phyloP scores from a whole-genome alignment of 1,140 invertebrate genomes.

The Macrobrachium nipponense region DNA sequence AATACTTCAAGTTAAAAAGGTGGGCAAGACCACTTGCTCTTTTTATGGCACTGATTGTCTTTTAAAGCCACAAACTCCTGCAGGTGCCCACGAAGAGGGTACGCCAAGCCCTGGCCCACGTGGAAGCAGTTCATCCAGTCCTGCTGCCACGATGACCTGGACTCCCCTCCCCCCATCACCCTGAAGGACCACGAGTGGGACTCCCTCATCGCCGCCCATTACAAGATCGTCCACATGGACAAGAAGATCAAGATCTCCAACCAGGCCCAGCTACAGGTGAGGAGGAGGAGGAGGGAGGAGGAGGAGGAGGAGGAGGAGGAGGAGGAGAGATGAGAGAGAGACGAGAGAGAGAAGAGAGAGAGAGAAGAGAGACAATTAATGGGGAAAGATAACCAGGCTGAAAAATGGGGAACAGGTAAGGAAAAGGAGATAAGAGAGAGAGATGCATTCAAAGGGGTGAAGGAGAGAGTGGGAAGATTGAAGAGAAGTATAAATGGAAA shows the following conservation, averaged over 20 bases:
- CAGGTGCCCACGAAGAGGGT: conserved; percentile 57
- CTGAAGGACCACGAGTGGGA: conserved; percentile 65
- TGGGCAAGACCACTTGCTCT: too few species aligned
- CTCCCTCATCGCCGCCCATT: conserved; percentile 63
- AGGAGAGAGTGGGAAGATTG: too few species aligned
- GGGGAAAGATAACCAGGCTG: background rate
- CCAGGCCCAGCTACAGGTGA: conserved; percentile 51
- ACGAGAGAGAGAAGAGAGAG: conserved; percentile 21
- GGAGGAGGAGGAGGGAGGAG: background rate
- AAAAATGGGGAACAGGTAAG: too few species aligned
- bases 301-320: background rate
- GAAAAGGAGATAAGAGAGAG: too few species aligned
- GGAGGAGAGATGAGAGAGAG: conserved; percentile 20
- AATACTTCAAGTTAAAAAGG: too few species aligned
- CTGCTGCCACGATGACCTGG: conserved; percentile 63
- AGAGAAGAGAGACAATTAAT: conserved; percentile 21
- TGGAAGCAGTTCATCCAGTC: conserved; percentile 63
- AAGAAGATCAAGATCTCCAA: conserved; percentile 66
- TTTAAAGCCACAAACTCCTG: background rate
- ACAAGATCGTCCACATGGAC: conserved; percentile 59
- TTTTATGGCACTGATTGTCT: too few species aligned
- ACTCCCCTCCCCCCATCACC: conserved; percentile 46
- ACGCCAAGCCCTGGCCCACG: conserved; percentile 58
- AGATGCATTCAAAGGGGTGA: too few species aligned
- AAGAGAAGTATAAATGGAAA: too few species aligned